Conservation (phyloP, 2,888 invertebrate genomes). For the Sarcophaga variegata region DNA sequence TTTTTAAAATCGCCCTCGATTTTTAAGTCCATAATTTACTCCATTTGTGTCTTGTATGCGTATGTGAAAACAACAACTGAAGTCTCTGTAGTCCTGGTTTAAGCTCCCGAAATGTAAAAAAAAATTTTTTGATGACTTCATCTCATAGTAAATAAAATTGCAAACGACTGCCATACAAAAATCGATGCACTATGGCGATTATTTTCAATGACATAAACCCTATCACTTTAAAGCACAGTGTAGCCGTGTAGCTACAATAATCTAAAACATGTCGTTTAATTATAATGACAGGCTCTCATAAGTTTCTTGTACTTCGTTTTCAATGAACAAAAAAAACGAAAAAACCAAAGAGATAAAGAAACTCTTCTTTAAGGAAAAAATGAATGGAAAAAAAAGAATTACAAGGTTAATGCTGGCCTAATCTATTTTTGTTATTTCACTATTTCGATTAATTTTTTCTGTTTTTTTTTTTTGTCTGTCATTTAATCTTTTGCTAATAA, state of each 20-base stretch:
- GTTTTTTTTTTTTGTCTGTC: not conserved
- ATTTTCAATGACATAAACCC: too few species aligned
- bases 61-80: too few species aligned
- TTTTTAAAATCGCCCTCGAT: too few species aligned
- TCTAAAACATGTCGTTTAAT: not conserved
- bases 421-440: slow-evolving; percentile 3
- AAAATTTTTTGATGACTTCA: too few species aligned
- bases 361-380: not conserved
- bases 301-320: not conserved
- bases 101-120: too few species aligned
- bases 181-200: too few species aligned
- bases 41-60: too few species aligned
- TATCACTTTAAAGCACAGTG: not conserved
- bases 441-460: not conserved
- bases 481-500: slow-evolving; percentile 56
- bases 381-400: not conserved
- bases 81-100: too few species aligned
- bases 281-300: not conserved
- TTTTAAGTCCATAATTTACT: too few species aligned
- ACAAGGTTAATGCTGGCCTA: slow-evolving; percentile 15
- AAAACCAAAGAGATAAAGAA: not conserved
- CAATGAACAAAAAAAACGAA: not conserved
- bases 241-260: not conserved
- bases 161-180: too few species aligned
- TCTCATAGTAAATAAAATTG: too few species aligned